Evolutionary conservation across 1,140 invertebrate species (phyloP), one percentile per base, ranked within the genome.

Genomic region (Zaprionus capensis): DNA sequence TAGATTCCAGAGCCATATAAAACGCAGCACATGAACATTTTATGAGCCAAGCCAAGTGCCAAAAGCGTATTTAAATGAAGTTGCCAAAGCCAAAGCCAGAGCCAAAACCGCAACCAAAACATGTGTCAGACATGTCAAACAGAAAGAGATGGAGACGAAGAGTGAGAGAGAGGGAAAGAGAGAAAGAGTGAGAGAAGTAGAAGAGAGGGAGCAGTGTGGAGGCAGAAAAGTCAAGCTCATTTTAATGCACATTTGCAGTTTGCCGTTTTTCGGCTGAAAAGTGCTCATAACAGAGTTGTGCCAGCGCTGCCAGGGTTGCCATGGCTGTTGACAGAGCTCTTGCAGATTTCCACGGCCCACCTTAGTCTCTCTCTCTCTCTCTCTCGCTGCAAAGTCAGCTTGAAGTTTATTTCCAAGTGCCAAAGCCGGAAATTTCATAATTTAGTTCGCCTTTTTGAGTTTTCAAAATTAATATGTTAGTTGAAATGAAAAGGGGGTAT

Each of bases 21-120:
- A 74, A 69, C 65, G 66, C 74, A 82, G 63, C 51, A 41, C 38
- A 46, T 67, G 61, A 77, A 71, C 71, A 67, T 74, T 87, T 86
- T 81, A 87, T 83, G 79, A 86, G 77, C 44, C 78, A 88, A 88
- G 70, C 49, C 78, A 88, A 81, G 83, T 87, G 81, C 84, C 84
- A 87, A 87, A 87, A 87, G 81, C 74, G 55, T 84, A 87, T 87
- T 88, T 78, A 87, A 87, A 87, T 87, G 68, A 87, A 84, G 74
- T 84, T 87, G 75, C 80, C 53, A 71, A 80, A 81, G 46, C 36
- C 65, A 24, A 44, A 57, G 64, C 36, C 65, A 24, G 31, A 57
- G 64, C 59, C 69, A 24, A 53, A 64, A 71, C 51, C 61, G n/a
- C 36, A 56, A 77, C 74, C 69, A 69, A 80, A 87, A 87, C 83